Base-by-base conservation (phyloP, 92 coral and sea anemone genomes). In the Heteractis magnifica region DNA sequence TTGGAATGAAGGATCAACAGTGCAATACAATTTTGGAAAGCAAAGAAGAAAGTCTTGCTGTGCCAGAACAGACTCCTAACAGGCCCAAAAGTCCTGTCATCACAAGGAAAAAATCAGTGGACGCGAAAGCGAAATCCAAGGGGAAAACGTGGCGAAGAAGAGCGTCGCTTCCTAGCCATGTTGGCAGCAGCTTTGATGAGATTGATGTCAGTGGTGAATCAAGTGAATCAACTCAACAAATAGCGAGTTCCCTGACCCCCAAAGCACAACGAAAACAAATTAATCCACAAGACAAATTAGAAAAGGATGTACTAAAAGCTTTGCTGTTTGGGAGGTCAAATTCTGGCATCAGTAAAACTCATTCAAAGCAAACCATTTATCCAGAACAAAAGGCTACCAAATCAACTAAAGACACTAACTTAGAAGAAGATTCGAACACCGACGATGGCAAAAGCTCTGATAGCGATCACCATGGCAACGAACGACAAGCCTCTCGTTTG, bases 261-360 rank as follows among this genome's bases (percentile, higher is more conserved):
- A 78, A 75, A 84, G 49, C 51, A 77, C 48, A 62, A 74, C 18
- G 87, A 41, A 84, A 77, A 64, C 74, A 52, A 77, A 13, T 52
- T 34, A 64, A 49, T 75, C 49, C 72, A 8, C 49, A 18, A 51
- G 82, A 84, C 72, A 76, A 84, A 65, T 8, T 84, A 55, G 87
- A 84, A 50, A 84, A 84, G 80, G 87, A 84, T 48, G 87, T 84
- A 48, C n/a, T 84, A 50, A 84, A 84, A 77, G 80, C 87, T 11
- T 84, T 84, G 52, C 51, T 84, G 50, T 84, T 84, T 55, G 81
- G 87, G 55, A 84, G 56, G 68, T 51, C 87, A 20, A 21, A 18
- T 50, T 6, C 20, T 6, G 86, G 73, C 55, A 68, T 12, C 41
- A 6, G 44, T 70, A 81, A 81, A 81, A 78, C 7, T 49, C 53